phyloP scores from a whole-genome alignment of 2,888 invertebrate genomes.

The Diarsia mendica region DNA sequence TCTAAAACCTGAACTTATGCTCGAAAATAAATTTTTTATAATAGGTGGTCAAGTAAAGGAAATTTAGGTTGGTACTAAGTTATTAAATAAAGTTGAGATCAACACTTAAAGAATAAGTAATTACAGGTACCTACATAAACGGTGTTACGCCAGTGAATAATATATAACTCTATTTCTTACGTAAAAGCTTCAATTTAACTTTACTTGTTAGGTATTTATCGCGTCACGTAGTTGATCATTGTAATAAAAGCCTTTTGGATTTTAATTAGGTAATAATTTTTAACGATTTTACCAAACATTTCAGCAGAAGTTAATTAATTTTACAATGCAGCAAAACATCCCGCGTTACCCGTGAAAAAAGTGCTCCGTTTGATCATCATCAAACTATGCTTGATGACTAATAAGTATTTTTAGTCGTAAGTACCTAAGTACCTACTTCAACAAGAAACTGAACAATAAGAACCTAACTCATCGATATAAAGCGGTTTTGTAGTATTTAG shows the following conservation, averaged over 20 bases:
- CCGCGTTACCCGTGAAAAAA: constrained; percentile 8
- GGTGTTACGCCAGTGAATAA: not conserved
- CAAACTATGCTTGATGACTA: constrained; percentile 14
- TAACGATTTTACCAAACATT: constrained; percentile 7
- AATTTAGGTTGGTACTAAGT: not conserved
- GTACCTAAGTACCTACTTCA: constrained; percentile 1
- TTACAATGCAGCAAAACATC: constrained; percentile 20
- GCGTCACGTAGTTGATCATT: constrained; percentile 33
- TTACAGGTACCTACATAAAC: not conserved
- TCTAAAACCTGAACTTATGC: not conserved
- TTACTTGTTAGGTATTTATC: not conserved
- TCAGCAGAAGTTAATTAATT: constrained; percentile 36
- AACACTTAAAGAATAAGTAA: not conserved
- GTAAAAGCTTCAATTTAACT: constrained; percentile 16
- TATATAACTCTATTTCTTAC: constrained; percentile 3
- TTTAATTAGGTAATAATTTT: constrained; percentile 19
- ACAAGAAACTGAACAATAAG: constrained; percentile 15
- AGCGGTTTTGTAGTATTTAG: constrained; percentile 12
- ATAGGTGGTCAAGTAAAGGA: not conserved
- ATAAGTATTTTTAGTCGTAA: constrained; percentile 23
- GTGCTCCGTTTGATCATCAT: constrained; percentile 24
- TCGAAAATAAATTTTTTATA: too few species aligned
- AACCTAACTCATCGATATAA: constrained; percentile 6
- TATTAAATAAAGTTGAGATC: not conserved
- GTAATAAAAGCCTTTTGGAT: constrained; percentile 8